A percentile compares a stretch with the other conserved stretches of the same genome.
Evolutionary conservation across 1,140 invertebrate genomes (phyloP).

Genomic region (Drosophila nebulosa): DNA sequence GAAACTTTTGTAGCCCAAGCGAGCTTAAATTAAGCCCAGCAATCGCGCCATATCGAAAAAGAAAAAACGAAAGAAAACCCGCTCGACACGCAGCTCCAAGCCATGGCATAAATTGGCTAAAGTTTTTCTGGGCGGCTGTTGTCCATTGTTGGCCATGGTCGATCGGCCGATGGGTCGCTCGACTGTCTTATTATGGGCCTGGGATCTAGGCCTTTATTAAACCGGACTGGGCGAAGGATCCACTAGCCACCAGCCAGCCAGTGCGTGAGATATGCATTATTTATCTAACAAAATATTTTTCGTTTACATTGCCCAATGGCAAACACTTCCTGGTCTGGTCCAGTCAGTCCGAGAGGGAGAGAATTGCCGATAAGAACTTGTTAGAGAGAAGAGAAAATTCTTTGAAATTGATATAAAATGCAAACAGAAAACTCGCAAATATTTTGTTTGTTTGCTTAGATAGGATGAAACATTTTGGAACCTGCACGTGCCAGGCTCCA

Average conservation of each 20-base stretch:
- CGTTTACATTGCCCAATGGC: conserved; percentile 30
- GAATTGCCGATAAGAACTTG: not conserved
- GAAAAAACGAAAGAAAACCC: not conserved
- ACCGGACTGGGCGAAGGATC: conserved; percentile 18
- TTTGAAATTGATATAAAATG: conserved; percentile 37
- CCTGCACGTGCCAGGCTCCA: conserved; percentile 63
- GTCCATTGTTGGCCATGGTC: conserved; percentile 24
- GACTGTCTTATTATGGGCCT: conserved; percentile 58
- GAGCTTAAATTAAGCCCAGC: conserved; percentile 63
- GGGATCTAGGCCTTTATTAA: conserved; percentile 75
- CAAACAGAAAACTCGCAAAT: not conserved
- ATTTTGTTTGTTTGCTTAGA: conserved; percentile 28
- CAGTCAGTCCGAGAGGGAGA: not conserved
- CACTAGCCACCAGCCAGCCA: conserved; percentile 45
- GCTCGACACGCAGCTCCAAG: conserved; percentile 55
- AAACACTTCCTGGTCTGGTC: conserved; percentile 63
- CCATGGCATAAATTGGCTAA: conserved; percentile 66
- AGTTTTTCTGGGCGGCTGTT: conserved; percentile 19
- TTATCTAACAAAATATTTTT: conserved; percentile 73
- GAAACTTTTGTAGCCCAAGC: conserved; percentile 55
- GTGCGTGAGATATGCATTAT: conserved; percentile 81
- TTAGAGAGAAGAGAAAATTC: conserved; percentile 19
- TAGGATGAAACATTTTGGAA: conserved; percentile 6
- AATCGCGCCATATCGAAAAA: conserved; percentile 70
- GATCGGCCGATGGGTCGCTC: too few species aligned